Evolutionary conservation across 2,113 vertebrate genomes (phyloP).

Genomic region (Tinamus guttatus): DNA sequence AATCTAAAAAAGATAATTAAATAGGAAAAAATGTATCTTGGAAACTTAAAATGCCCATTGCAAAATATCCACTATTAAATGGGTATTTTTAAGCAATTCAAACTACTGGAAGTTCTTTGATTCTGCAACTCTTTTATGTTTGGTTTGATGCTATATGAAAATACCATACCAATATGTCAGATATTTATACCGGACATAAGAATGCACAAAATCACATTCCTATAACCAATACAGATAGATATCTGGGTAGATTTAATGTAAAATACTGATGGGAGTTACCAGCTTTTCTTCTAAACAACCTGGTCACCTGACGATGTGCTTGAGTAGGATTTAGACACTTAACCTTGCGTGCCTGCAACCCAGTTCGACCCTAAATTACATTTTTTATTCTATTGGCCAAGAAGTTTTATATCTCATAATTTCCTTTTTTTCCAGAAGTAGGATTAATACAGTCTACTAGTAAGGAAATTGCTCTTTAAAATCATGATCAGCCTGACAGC

Average conservation of each 20-base stretch:
- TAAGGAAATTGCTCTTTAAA: constrained; percentile 40
- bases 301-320: not conserved
- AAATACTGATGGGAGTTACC: not conserved
- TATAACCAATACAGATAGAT: not conserved
- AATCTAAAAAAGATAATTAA: not conserved
- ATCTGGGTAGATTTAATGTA: not conserved
- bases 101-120: not conserved
- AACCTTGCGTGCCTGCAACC: not conserved
- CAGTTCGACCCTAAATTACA: not conserved
- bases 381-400: not conserved
- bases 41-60: not conserved
- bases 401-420: not conserved
- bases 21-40: not conserved
- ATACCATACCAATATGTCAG: not conserved
- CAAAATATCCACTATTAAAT: not conserved
- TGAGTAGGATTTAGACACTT: not conserved
- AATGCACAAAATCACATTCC: not conserved
- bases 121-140: not conserved
- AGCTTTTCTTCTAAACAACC: not conserved
- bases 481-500: constrained; percentile 16
- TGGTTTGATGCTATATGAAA: not conserved
- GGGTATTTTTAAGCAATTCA: not conserved
- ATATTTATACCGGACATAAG: not conserved
- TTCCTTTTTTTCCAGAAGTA: not conserved
- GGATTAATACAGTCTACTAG: constrained; percentile 1